Conservation (phyloP, 1,140 invertebrate species). For the Tetramorium parvispinum region DNA sequence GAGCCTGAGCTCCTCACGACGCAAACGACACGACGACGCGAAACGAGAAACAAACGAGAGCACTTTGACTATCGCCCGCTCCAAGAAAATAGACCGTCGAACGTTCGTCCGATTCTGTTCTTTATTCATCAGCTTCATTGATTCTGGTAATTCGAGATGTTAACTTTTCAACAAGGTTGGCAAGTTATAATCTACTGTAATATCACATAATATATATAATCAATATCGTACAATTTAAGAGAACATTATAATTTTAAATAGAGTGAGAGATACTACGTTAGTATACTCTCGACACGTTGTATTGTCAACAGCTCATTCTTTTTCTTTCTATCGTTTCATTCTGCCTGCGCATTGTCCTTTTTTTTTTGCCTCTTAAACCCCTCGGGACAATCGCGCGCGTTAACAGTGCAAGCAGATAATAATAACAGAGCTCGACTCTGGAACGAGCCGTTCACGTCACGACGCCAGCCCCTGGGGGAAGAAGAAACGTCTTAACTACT, state of each 20-base stretch:
- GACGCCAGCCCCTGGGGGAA: constrained; percentile 25
- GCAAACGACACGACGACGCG: constrained; percentile 79
- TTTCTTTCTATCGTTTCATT: neutral
- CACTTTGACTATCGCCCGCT: constrained; percentile 74
- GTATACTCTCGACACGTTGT: neutral
- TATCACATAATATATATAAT: neutral
- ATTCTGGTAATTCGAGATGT: neutral
- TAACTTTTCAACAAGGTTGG: neutral
- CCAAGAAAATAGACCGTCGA: constrained; percentile 20
- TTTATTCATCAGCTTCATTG: constrained; percentile 2
- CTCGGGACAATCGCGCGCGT: constrained; percentile 26
- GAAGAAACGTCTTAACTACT: constrained; percentile 62
- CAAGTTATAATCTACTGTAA: neutral
- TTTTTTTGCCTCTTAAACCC: neutral
- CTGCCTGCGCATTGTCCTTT: neutral
- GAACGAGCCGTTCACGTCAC: constrained; percentile 52
- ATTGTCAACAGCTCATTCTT: neutral
- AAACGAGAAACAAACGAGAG: constrained; percentile 85
- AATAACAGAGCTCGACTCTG: constrained; percentile 32
- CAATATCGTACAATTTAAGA: neutral
- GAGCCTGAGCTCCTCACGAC: constrained; percentile 76
- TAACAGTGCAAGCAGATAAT: constrained; percentile 65
- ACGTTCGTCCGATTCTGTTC: neutral
- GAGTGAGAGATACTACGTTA: too few species aligned
- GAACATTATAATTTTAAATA: neutral